These are phyloP conservation scores for Riptortus pedestris DNA, from an alignment of 1,140 invertebrate genomes.

Conservation along the genomic window DNA sequence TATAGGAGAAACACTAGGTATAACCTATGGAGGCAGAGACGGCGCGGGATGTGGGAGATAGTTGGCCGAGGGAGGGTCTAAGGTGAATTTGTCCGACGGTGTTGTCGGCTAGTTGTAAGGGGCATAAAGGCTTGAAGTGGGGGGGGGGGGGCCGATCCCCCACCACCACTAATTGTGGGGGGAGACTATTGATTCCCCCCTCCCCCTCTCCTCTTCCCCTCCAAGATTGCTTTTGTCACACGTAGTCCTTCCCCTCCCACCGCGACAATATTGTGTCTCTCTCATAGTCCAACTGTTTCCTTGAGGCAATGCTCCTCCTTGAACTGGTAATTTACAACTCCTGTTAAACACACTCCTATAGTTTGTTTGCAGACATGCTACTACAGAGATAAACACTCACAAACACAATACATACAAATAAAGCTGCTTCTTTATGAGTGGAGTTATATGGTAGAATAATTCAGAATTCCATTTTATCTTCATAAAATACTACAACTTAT, in stretches of 20 bases:
- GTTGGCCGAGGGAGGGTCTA: too few relatives aligned
- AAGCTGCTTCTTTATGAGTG: too few relatives aligned
- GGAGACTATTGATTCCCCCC: background rate
- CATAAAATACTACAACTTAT: too few relatives aligned
- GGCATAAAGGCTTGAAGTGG: constrained; percentile 10
- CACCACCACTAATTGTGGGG: constrained; percentile 14
- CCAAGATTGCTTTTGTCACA: constrained; percentile 27
- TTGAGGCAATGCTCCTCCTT: background rate
- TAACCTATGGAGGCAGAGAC: background rate
- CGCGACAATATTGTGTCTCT: constrained; percentile 15
- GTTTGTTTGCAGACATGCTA: too few relatives aligned
- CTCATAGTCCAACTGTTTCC: background rate
- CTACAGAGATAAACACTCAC: too few relatives aligned
- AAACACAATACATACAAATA: too few relatives aligned
- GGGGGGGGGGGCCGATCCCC: background rate
- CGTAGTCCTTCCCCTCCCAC: constrained; percentile 3
- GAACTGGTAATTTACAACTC: background rate
- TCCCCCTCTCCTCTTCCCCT: background rate
- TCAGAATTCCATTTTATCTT: too few relatives aligned
- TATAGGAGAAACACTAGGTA: background rate
- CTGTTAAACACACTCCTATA: background rate
- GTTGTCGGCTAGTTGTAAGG: constrained; percentile 16
- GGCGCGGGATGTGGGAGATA: background rate
- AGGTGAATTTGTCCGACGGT: constrained; percentile 13
- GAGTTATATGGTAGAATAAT: too few relatives aligned